These are phyloP conservation scores for Lycaon pictus DNA, from an alignment of 2,113 vertebrate genomes.

Conservation along the genomic window DNA sequence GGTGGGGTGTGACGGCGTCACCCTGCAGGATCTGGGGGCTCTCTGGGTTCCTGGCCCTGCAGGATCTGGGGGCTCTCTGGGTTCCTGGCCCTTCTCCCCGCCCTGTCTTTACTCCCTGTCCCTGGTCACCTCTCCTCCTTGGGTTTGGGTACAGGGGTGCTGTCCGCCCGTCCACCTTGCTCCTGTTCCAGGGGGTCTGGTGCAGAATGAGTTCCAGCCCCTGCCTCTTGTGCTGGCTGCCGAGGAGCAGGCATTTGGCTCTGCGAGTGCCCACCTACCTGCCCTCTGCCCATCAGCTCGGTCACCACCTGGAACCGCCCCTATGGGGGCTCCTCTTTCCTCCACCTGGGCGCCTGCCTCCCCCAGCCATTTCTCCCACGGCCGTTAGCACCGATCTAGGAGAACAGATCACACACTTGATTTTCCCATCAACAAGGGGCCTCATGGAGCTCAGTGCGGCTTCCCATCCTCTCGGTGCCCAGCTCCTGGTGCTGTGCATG, in stretches of 20 bases:
- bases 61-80: too few species aligned
- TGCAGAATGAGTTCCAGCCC: accelerated
- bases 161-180: not conserved
- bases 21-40: too few species aligned
- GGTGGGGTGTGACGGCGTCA: not conserved
- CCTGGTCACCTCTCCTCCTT: not conserved
- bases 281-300: not conserved
- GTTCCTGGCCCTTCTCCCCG: not conserved
- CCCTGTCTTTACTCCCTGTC: not conserved
- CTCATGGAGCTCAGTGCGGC: not conserved
- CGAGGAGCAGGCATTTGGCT: not conserved
- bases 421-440: not conserved
- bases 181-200: not conserved
- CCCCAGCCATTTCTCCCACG: accelerated
- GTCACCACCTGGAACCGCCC: accelerated
- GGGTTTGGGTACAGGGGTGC: too few species aligned
- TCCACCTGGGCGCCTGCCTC: too few species aligned
- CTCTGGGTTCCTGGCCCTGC: too few species aligned
- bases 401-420: not conserved
- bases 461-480: not conserved
- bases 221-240: not conserved
- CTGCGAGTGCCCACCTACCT: not conserved
- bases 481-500: accelerated
- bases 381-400: not conserved
- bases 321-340: not conserved